A percentile compares a stretch with the other conserved stretches of the same genome.
These are phyloP conservation scores for Notarius quadriscutis DNA, from an alignment of 2,113 vertebrate genomes.

Conservation along the genomic window DNA sequence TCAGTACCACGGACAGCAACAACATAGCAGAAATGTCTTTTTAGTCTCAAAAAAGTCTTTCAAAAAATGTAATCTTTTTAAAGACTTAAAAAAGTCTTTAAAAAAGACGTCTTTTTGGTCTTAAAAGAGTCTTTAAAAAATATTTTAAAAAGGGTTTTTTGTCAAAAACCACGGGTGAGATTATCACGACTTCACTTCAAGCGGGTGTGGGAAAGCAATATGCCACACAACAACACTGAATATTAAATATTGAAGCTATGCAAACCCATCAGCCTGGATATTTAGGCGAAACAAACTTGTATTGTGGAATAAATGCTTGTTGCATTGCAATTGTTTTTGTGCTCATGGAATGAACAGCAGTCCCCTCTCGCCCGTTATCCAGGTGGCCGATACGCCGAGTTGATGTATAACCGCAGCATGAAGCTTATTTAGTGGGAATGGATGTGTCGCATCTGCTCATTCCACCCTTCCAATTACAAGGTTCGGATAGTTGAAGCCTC, in stretches of 20 bases:
- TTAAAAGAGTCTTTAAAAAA: too few relatives aligned
- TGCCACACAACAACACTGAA: neutral
- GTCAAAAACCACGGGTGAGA: too few relatives aligned
- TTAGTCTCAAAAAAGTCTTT: too few relatives aligned
- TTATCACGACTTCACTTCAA: neutral
- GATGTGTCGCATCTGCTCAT: constrained; percentile 68
- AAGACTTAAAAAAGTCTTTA: too few relatives aligned
- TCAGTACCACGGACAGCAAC: neutral
- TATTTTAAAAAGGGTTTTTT: too few relatives aligned
- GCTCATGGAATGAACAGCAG: neutral
- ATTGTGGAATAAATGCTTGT: neutral
- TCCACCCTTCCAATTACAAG: constrained; percentile 58
- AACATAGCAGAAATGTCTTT: too few relatives aligned
- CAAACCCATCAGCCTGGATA: neutral
- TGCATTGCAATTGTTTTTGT: neutral
- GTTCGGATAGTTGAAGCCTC: constrained; percentile 47
- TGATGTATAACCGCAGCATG: constrained; percentile 61
- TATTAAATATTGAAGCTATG: neutral
- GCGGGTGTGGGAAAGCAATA: neutral
- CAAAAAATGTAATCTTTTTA: too few relatives aligned
- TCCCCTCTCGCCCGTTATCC: constrained; percentile 24
- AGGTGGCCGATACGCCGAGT: constrained; percentile 54
- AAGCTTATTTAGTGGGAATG: constrained; percentile 67
- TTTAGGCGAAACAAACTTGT: neutral
- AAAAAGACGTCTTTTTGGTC: too few relatives aligned